Evolutionary conservation across 1,140 invertebrate genomes (phyloP).

Genomic region (Dendroctonus ponderosae): DNA sequence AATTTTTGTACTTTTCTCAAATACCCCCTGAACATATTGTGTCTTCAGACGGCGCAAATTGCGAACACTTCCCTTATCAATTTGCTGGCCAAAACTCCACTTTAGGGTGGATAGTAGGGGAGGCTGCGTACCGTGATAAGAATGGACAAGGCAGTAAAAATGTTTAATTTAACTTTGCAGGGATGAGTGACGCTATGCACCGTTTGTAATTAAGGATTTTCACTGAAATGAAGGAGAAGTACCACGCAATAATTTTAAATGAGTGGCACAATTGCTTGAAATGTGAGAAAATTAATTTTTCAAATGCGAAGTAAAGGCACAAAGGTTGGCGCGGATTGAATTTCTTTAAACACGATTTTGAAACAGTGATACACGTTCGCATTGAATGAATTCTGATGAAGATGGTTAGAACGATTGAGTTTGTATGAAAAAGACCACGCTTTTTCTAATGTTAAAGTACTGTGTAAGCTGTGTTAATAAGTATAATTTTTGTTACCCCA

Average conservation of each 20-base stretch:
- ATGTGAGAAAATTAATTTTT: too few species aligned
- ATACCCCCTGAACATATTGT: background rate
- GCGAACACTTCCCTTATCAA: background rate
- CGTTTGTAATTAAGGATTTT: conserved; percentile 27
- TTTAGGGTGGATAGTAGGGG: conserved; percentile 6
- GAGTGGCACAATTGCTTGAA: too few species aligned
- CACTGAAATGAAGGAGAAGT: conserved; percentile 5
- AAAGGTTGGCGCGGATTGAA: too few species aligned
- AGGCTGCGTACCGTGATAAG: conserved; percentile 26
- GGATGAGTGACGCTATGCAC: conserved; percentile 30
- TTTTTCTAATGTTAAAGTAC: too few species aligned
- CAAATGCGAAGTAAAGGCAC: too few species aligned
- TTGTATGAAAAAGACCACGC: too few species aligned
- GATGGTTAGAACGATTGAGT: too few species aligned
- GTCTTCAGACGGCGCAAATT: too few species aligned
- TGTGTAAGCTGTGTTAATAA: too few species aligned
- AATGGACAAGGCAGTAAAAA: conserved; percentile 27
- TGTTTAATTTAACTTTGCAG: conserved; percentile 31
- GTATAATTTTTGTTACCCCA: background rate
- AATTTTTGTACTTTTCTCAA: background rate
- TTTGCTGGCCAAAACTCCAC: conserved; percentile 3
- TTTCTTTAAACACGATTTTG: too few species aligned
- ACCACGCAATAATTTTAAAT: background rate
- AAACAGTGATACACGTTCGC: too few species aligned
- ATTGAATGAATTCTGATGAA: too few species aligned